Conservation (phyloP, 1,140 invertebrate genomes). For the Pachypeltis micranthus region DNA sequence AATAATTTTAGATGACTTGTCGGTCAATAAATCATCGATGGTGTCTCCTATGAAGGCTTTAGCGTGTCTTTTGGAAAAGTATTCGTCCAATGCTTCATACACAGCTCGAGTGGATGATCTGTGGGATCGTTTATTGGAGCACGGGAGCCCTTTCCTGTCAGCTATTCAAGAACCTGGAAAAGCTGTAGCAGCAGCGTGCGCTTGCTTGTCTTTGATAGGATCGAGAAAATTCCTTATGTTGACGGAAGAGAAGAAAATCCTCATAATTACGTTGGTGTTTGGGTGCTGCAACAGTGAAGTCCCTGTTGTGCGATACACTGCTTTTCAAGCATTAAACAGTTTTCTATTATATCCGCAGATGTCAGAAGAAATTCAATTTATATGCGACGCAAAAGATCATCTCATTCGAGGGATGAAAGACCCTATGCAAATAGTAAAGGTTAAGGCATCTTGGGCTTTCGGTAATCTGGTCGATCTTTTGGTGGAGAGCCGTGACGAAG, state of each 20-base stretch:
- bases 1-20: not conserved
- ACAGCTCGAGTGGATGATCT: not conserved
- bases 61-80: not conserved
- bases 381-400: slow-evolving; percentile 17
- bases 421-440: not conserved
- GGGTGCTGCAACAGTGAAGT: slow-evolving; percentile 19
- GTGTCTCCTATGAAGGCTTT: not conserved
- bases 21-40: not conserved
- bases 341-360: slow-evolving; percentile 19
- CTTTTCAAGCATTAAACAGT: slow-evolving; percentile 15
- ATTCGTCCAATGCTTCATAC: not conserved
- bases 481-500: not conserved
- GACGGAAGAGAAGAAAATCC: slow-evolving; percentile 17
- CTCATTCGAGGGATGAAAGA: slow-evolving; percentile 12
- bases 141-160: not conserved
- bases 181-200: not conserved
- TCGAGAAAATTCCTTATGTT: not conserved
- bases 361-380: slow-evolving; percentile 12
- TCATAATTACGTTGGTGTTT: slow-evolving; percentile 19
- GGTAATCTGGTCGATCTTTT: slow-evolving; percentile 18
- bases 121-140: not conserved
- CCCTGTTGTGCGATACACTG: slow-evolving; percentile 15
- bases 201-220: not conserved
- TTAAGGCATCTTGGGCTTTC: slow-evolving; percentile 21
- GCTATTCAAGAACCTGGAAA: not conserved